Percentiles rank a stretch among this genome's conserved stretches.
phyloP scores from a whole-genome alignment of 2,888 invertebrate species.

The Antitype chi region DNA sequence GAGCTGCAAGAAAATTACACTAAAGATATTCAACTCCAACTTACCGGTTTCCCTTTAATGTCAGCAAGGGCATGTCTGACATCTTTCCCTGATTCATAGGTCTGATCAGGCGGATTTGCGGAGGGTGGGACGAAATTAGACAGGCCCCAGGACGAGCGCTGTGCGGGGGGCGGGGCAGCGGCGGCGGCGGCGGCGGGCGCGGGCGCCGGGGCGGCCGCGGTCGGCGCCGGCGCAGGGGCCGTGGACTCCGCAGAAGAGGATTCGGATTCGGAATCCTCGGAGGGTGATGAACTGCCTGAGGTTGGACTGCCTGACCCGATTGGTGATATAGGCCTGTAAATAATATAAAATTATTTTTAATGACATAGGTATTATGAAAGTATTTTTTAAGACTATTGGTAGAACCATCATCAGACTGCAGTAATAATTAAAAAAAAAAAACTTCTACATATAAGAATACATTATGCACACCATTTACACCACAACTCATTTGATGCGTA shows the following conservation, averaged over 20 bases:
- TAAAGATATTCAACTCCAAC: slow-evolving; percentile 54
- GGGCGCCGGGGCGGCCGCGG: slow-evolving; percentile 67
- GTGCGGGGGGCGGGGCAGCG: slow-evolving; percentile 77
- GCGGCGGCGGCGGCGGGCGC: slow-evolving; percentile 70
- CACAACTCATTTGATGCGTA: not conserved
- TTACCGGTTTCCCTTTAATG: slow-evolving; percentile 87
- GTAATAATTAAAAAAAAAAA: not conserved
- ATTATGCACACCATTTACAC: not conserved
- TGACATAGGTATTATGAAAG: not conserved
- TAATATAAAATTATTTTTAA: not conserved
- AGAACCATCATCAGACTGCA: not conserved
- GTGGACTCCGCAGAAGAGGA: slow-evolving; percentile 92
- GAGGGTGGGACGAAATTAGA: slow-evolving; percentile 86
- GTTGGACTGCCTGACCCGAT: slow-evolving; percentile 87
- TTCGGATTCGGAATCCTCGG: slow-evolving; percentile 80
- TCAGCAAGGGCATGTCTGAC: slow-evolving; percentile 90
- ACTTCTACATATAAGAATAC: not conserved
- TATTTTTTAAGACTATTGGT: not conserved
- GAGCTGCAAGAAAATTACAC: not conserved
- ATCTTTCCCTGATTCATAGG: slow-evolving; percentile 90
- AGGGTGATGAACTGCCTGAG: slow-evolving; percentile 85
- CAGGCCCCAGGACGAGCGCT: slow-evolving; percentile 88
- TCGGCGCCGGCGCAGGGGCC: slow-evolving; percentile 90
- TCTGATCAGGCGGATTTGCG: slow-evolving; percentile 81
- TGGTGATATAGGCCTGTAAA: slow-evolving; percentile 84